Conservation (phyloP, 2,888 invertebrate species). For the Anoplius nigerrimus region DNA sequence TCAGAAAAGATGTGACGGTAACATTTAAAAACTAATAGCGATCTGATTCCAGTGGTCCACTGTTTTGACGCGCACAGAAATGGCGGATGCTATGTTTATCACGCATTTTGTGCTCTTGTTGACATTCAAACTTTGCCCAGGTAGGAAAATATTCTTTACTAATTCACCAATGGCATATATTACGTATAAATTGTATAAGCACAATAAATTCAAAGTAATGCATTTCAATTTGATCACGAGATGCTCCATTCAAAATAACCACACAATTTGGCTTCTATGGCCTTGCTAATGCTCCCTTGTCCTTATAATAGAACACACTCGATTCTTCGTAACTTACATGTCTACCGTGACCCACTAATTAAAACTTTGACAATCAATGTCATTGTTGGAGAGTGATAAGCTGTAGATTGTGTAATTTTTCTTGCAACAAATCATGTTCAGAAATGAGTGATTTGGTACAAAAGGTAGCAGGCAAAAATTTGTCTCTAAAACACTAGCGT, state of each 20-base stretch:
- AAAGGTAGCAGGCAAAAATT: neutral
- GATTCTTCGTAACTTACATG: neutral
- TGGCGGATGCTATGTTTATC: conserved; percentile 71
- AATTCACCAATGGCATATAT: conserved; percentile 4
- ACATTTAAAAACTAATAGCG: conserved; percentile 12
- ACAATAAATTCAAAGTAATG: neutral
- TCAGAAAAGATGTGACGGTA: conserved; percentile 5
- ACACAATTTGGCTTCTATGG: neutral
- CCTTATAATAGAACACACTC: conserved; percentile 4
- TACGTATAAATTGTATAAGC: neutral
- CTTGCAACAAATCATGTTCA: neutral
- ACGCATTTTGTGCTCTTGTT: conserved; percentile 68
- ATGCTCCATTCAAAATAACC: neutral
- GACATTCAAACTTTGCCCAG: conserved; percentile 67
- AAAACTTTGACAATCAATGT: too few relatives aligned
- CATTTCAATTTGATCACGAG: neutral
- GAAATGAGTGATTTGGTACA: neutral
- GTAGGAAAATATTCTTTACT: conserved; percentile 49
- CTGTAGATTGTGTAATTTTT: neutral
- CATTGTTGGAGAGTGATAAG: too few relatives aligned
- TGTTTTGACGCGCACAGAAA: conserved; percentile 70
- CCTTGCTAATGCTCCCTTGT: neutral
- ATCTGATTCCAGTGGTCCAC: conserved; percentile 54
- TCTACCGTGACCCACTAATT: too few relatives aligned
- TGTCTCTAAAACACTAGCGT: neutral